phyloP scores from a whole-genome alignment of 2,113 vertebrate genomes.

The Rhynchopsitta pachyrhyncha region DNA sequence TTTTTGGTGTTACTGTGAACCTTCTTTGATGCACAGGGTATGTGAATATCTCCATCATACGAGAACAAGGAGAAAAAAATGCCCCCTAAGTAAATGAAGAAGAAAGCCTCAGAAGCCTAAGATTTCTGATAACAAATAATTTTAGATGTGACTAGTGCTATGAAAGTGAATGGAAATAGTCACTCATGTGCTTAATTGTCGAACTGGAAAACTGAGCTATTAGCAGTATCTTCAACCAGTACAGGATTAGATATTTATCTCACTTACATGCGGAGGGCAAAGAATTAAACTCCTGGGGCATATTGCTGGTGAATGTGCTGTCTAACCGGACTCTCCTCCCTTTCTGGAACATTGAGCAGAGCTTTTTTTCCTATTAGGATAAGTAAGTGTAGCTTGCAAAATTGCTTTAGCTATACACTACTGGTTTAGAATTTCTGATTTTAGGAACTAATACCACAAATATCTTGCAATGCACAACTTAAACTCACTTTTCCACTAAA shows the following conservation, averaged over 20 bases:
- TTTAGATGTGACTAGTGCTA: not conserved
- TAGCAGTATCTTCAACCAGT: not conserved
- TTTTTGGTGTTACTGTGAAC: not conserved
- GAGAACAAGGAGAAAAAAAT: not conserved
- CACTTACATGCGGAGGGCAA: not conserved
- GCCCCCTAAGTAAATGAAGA: not conserved
- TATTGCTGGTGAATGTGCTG: not conserved
- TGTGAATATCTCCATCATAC: not conserved
- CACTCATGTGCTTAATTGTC: not conserved
- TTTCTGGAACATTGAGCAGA: not conserved
- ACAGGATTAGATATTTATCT: not conserved
- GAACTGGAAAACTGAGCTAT: not conserved
- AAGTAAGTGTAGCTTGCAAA: not conserved
- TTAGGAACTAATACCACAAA: not conserved
- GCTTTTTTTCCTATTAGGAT: not conserved
- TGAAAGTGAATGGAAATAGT: not conserved
- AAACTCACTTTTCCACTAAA: not conserved
- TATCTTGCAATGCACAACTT: not conserved
- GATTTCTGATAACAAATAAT: not conserved
- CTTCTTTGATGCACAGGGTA: not conserved
- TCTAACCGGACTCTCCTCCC: not conserved
- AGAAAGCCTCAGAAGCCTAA: not conserved
- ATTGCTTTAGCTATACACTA: not conserved
- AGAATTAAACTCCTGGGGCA: not conserved
- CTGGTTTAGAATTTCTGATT: not conserved